These are phyloP conservation scores for Onychomys leucogaster DNA, from an alignment of 2,797 vertebrate genomes.

Conservation along the genomic window DNA sequence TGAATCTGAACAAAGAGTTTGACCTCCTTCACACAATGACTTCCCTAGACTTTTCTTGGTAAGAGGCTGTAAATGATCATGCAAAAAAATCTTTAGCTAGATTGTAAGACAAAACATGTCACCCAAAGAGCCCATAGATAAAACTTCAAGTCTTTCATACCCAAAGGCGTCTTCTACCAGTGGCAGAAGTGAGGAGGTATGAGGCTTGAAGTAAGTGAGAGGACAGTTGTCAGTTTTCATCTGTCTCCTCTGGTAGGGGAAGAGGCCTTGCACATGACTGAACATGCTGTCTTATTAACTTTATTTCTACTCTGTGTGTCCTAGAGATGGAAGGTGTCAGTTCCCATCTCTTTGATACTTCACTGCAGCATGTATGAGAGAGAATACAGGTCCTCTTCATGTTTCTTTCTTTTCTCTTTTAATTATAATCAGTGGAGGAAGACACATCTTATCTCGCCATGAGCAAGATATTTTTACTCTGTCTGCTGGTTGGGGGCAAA, in stretches of 20 bases:
- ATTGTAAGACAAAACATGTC: background rate
- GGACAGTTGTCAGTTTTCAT: conserved; percentile 65
- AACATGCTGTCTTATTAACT: conserved; percentile 60
- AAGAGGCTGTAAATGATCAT: conserved; percentile 9
- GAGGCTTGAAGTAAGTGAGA: conserved; percentile 39
- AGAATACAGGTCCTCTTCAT: conserved; percentile 30
- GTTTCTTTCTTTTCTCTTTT: conserved; percentile 71
- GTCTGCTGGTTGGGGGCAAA: conserved; percentile 26
- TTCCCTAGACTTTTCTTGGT: background rate
- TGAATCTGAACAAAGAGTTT: background rate
- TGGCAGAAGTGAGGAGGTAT: conserved; percentile 4
- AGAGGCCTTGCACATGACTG: conserved; percentile 58
- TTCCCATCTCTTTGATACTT: conserved; percentile 73
- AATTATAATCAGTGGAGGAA: conserved; percentile 69
- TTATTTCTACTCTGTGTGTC: conserved; percentile 45
- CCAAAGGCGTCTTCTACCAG: background rate
- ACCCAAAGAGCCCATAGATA: background rate
- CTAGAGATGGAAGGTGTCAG: conserved; percentile 52
- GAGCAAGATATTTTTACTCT: conserved; percentile 68
- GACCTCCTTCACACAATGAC: background rate
- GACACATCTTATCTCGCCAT: conserved; percentile 54
- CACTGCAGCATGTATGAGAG: background rate
- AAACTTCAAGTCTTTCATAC: background rate
- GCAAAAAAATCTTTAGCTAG: conserved; percentile 3
- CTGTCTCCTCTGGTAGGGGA: conserved; percentile 22